Percentiles rank a stretch among this genome's conserved stretches.
Conservation (phyloP, 1,140 invertebrate genomes). For the Lethocerus indicus region DNA sequence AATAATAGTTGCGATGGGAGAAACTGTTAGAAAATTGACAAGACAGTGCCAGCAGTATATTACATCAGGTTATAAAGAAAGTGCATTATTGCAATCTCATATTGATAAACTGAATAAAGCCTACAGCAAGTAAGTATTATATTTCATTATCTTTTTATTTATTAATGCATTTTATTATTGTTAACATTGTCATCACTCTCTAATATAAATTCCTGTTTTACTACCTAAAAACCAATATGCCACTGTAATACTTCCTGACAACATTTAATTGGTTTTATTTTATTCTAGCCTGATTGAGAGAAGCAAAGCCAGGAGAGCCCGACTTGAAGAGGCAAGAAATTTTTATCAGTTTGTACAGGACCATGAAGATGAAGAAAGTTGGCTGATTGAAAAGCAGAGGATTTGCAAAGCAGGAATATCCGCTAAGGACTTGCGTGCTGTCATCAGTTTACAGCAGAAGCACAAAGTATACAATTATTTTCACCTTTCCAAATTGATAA, state of each 20-base stretch:
- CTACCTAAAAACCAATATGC: too few relatives aligned
- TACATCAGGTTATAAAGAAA: constrained; percentile 37
- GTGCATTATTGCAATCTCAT: constrained; percentile 44
- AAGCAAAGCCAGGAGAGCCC: constrained; percentile 56
- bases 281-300: constrained; percentile 41
- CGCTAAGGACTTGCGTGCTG: constrained; percentile 81
- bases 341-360: constrained; percentile 93
- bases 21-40: constrained; percentile 59
- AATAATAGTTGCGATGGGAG: constrained; percentile 60
- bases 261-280: constrained; percentile 4
- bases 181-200: neutral
- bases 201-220: too few relatives aligned
- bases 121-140: constrained; percentile 36
- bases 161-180: neutral
- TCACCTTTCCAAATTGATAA: neutral
- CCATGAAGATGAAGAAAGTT: constrained; percentile 84
- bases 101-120: constrained; percentile 52
- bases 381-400: constrained; percentile 81
- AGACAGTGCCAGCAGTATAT: constrained; percentile 35
- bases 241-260: neutral
- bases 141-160: constrained; percentile 1
- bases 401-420: constrained; percentile 80
- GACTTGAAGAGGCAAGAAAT: constrained; percentile 78
- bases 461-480: constrained; percentile 50
- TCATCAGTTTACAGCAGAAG: constrained; percentile 80